Evolutionary conservation across 2,113 vertebrate genomes (phyloP).

Genomic region (Hirundichthys speculiger): DNA sequence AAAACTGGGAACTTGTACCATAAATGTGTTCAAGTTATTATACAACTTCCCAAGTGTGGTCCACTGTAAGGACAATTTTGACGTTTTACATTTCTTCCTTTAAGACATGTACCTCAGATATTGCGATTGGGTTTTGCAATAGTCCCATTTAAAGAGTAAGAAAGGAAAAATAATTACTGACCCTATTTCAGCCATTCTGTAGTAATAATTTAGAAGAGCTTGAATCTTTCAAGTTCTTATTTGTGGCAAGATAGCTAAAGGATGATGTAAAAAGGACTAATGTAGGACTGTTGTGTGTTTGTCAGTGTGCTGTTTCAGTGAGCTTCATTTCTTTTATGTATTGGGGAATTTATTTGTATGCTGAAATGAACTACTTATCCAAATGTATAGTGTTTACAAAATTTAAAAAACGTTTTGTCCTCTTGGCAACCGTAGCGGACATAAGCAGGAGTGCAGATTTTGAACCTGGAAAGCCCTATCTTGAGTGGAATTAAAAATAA

Average conservation of each 20-base stretch:
- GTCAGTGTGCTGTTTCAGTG: conserved; percentile 36
- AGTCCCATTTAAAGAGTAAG: conserved; percentile 34
- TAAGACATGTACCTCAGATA: conserved; percentile 22
- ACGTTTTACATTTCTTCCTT: conserved; percentile 38
- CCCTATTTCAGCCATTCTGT: conserved; percentile 1
- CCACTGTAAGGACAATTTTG: conserved; percentile 42
- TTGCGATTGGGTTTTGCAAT: conserved; percentile 9
- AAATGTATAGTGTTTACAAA: conserved; percentile 50
- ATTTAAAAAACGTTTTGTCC: conserved; percentile 47
- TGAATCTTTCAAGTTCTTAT: conserved; percentile 73
- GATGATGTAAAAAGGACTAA: conserved; percentile 57
- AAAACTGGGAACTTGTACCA: conserved; percentile 19
- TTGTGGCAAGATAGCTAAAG: conserved; percentile 46
- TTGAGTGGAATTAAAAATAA: too few species aligned
- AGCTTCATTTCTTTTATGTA: conserved; percentile 23
- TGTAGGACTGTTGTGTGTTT: conserved; percentile 44
- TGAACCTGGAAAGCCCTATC: conserved; percentile 67
- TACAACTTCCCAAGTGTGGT: conserved; percentile 9
- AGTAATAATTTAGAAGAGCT: conserved; percentile 63
- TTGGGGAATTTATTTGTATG: conserved; percentile 34
- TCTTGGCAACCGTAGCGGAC: conserved; percentile 19
- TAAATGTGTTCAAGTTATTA: conserved; percentile 50
- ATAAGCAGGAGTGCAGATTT: conserved; percentile 77
- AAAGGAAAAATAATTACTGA: background rate
- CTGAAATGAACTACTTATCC: conserved; percentile 43